Percentiles rank a stretch among this genome's conserved stretches.
phyloP scores from a whole-genome alignment of 1,140 invertebrate genomes.

The Listronotus oregonensis region DNA sequence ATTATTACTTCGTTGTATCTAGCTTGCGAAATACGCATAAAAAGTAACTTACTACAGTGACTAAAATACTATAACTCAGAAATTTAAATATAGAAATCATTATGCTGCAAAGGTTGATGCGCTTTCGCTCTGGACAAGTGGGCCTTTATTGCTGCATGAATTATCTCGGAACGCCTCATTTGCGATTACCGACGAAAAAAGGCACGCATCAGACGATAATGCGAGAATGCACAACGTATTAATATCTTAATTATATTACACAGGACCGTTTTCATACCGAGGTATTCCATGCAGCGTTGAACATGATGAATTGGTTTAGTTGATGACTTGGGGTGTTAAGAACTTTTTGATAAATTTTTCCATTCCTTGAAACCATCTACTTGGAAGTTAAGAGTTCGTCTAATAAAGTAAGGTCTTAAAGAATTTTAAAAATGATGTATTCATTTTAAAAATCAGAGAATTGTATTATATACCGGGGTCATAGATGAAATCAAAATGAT shows the following conservation, averaged over 20 bases:
- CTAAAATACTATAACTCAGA: background rate
- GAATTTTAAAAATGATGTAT: too few relatives aligned
- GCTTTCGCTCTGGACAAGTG: slow-evolving; percentile 7
- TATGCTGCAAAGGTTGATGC: background rate
- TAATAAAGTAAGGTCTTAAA: too few relatives aligned
- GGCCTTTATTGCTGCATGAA: slow-evolving; percentile 13
- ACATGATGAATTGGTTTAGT: background rate
- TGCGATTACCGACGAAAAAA: slow-evolving; percentile 18
- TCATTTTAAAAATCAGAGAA: too few relatives aligned
- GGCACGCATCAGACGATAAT: slow-evolving; percentile 10
- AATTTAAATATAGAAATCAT: slow-evolving; percentile 5
- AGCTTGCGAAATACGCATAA: slow-evolving; percentile 1
- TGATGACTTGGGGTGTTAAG: too few relatives aligned
- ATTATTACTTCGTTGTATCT: too few relatives aligned
- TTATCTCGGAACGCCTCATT: slow-evolving; percentile 18
- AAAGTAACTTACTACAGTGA: slow-evolving; percentile 1
- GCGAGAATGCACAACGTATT: slow-evolving; percentile 22
- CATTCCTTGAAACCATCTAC: too few relatives aligned
- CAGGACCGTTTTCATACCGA: slow-evolving; percentile 14
- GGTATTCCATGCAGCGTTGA: slow-evolving; percentile 3
- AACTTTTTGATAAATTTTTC: too few relatives aligned
- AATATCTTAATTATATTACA: slow-evolving; percentile 26
- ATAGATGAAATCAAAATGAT: too few relatives aligned
- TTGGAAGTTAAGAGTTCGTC: too few relatives aligned
- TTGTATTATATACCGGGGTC: too few relatives aligned